These are phyloP conservation scores for Tetranychus cinnabarinus DNA, from an alignment of 1,140 invertebrate species.

Conservation along the genomic window DNA sequence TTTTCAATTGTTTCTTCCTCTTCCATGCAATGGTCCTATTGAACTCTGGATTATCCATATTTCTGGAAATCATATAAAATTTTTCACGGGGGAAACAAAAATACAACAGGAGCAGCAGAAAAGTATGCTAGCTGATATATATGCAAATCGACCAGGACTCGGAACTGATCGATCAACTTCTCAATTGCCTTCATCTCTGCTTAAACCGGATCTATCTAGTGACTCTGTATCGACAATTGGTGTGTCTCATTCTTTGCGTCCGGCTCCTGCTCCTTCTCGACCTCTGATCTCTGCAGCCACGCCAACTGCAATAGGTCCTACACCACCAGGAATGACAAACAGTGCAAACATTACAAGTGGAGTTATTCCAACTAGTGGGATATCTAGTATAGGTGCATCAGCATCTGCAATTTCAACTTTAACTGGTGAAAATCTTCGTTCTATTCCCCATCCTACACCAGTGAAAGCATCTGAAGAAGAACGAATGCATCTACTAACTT, in stretches of 20 bases:
- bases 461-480: conserved; percentile 23
- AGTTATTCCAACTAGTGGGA: neutral
- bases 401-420: neutral
- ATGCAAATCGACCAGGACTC: neutral
- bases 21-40: no score
- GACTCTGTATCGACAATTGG: neutral
- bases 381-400: neutral
- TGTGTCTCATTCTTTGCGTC: neutral
- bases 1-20: no score
- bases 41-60: no score
- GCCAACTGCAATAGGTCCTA: neutral
- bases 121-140: conserved; percentile 3
- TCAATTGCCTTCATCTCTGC: neutral
- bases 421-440: conserved; percentile 23
- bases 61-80: neutral
- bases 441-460: conserved; percentile 41
- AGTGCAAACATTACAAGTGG: conserved; percentile 16
- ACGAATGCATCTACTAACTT: conserved; percentile 9
- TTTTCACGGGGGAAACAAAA: neutral
- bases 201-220: neutral
- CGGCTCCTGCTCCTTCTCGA: neutral
- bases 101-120: conserved; percentile 4
- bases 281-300: neutral
- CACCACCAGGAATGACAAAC: neutral
- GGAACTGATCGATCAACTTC: neutral